phyloP scores from a whole-genome alignment of 2,888 invertebrate species.

The Pristionchus maxplancki region DNA sequence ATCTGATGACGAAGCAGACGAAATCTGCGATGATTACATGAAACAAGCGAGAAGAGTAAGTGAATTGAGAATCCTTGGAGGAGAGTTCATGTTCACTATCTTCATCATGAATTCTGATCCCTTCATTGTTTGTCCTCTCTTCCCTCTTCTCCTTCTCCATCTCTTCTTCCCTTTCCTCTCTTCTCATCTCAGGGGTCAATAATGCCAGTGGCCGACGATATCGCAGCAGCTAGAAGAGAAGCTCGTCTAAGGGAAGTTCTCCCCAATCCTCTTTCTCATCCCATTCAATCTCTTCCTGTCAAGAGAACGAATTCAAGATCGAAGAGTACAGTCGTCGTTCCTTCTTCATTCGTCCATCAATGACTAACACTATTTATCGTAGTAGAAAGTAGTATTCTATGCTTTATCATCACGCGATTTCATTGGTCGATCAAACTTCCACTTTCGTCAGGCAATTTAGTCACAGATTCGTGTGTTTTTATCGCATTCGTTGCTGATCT shows the following conservation, averaged over 20 bases:
- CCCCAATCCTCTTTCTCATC: background rate
- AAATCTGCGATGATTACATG: slow-evolving; percentile 46
- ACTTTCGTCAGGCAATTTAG: background rate
- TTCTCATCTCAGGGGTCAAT: background rate
- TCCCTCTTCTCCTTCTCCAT: background rate
- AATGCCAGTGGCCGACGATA: slow-evolving; percentile 14
- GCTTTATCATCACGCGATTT: background rate
- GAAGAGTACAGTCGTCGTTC: background rate
- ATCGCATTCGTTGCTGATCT: background rate
- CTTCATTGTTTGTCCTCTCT: background rate
- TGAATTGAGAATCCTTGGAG: background rate
- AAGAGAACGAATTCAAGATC: background rate
- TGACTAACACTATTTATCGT: background rate
- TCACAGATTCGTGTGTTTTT: background rate
- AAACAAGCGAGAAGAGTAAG: slow-evolving; percentile 27
- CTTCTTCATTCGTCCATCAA: background rate
- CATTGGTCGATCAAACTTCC: background rate
- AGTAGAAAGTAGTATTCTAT: background rate
- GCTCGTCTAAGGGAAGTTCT: background rate
- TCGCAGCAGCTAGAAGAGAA: background rate
- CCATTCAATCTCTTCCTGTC: background rate
- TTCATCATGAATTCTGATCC: background rate
- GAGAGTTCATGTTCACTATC: background rate
- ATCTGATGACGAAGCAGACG: background rate
- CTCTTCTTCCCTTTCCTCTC: background rate